Evolutionary conservation across 2,888 invertebrate species (phyloP).

Genomic region (Trachelus iudaicus): DNA sequence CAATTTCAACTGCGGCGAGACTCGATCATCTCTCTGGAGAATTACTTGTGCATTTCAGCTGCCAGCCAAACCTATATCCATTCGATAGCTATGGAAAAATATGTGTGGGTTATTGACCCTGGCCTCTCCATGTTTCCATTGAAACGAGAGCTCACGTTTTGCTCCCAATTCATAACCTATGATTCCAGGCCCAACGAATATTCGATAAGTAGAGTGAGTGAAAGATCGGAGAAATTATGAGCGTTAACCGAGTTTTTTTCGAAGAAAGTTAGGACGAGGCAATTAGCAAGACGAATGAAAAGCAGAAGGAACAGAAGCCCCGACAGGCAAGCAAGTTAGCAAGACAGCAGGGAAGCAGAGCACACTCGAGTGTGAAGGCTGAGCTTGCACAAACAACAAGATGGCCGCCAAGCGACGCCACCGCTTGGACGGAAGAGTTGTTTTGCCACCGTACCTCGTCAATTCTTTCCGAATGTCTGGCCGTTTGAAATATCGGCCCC

Average conservation of each 20-base stretch:
- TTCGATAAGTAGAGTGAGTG: no score
- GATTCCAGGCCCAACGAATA: no score
- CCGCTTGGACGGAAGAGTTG: conserved; percentile 51
- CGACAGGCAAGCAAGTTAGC: not conserved
- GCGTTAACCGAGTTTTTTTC: no score
- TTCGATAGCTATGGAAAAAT: conserved; percentile 48
- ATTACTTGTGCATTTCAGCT: conserved; percentile 46
- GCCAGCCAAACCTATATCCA: conserved; percentile 35
- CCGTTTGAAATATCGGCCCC: conserved; percentile 54
- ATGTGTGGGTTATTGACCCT: conserved; percentile 49
- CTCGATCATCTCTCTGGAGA: conserved; percentile 49
- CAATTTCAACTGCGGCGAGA: conserved; percentile 55
- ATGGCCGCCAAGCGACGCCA: conserved; percentile 55
- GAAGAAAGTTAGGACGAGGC: conserved; percentile 1
- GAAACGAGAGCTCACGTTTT: no score
- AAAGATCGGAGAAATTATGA: no score
- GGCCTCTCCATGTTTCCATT: conserved; percentile 34
- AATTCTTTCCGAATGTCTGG: conserved; percentile 57
- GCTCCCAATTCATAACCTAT: no score
- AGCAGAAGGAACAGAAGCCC: not conserved
- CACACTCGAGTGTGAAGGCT: conserved; percentile 40
- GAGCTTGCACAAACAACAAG: conserved; percentile 63
- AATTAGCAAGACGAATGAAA: not conserved
- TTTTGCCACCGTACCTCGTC: conserved; percentile 53
- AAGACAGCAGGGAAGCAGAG: no score